These are phyloP conservation scores for Ormyrus rosae DNA, from an alignment of 2,888 invertebrate species.

Conservation along the genomic window DNA sequence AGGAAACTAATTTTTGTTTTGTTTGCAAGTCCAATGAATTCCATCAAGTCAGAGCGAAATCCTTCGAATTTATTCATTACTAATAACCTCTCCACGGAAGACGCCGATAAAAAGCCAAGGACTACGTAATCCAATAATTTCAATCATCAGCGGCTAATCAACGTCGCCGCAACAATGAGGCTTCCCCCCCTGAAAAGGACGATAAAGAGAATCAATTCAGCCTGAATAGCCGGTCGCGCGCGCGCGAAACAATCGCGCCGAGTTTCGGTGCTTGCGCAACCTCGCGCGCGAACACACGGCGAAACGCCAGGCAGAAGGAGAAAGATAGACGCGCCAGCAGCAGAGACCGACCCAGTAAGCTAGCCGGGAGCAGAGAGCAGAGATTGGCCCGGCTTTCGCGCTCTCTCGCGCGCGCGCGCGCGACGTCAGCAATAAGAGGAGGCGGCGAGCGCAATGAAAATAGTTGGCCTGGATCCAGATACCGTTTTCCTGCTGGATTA, in stretches of 20 bases:
- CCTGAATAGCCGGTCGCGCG: background rate
- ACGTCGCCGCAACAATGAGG: too few relatives aligned
- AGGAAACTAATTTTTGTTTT: too few relatives aligned
- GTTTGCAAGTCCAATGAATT: too few relatives aligned
- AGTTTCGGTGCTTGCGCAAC: slow-evolving; percentile 12
- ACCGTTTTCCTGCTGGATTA: slow-evolving; percentile 60
- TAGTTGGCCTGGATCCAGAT: slow-evolving; percentile 63
- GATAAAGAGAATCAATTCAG: background rate
- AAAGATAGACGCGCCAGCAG: background rate
- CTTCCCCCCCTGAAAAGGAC: too few relatives aligned
- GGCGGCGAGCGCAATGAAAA: slow-evolving; percentile 60
- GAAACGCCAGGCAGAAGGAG: background rate
- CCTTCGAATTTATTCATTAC: too few relatives aligned
- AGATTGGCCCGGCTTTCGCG: slow-evolving; percentile 52
- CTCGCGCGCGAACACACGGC: too few relatives aligned
- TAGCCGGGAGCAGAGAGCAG: background rate
- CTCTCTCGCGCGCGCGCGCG: slow-evolving; percentile 13
- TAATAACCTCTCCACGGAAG: too few relatives aligned
- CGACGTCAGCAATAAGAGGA: slow-evolving; percentile 62
- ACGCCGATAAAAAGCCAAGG: too few relatives aligned
- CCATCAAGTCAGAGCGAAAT: too few relatives aligned
- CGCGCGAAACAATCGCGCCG: slow-evolving; percentile 13
- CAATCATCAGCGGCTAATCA: too few relatives aligned
- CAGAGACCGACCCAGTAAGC: too few relatives aligned
- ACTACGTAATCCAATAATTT: too few relatives aligned